Evolutionary conservation across 2,797 vertebrate genomes (phyloP), one percentile per base, ranked within the genome.

Genomic region (Esox masquinongy): DNA sequence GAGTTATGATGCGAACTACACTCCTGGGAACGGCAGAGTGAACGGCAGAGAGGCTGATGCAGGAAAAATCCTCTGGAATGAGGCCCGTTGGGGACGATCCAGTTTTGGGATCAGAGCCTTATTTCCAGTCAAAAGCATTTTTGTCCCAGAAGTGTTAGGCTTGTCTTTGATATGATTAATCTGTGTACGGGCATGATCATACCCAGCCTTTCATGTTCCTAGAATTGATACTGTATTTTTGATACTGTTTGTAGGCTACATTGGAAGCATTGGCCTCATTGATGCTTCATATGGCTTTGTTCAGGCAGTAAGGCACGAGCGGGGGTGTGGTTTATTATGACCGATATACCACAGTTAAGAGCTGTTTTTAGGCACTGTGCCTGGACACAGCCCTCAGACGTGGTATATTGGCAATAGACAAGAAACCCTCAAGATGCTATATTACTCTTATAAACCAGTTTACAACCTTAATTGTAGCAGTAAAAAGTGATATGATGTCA

Each of bases 61-160:
- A 56, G 49, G 19, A 80, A 75, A 61, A 80, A 89, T 90, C 82
- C 83, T 83, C 73, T 82, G 87, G 88, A 91, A 90, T 88, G 79
- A 75, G 34, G 64, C 79, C 81, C 68, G 29, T 78, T 86, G 83
- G 80, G 87, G 75, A 74, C 68, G 14, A 83, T 89, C 81, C 86
- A 85, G 80, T 76, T 47, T 83, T 80, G 5, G 34, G 78, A 91
- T 91, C 88, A 89, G 88, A 88, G 81, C 73, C 73, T 8, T 17
- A 24, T 61, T 3, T 15, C 59, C 29, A 19, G 9, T 31, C 4
- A 67, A 76, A 79, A 56, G 56, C 70, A 80, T 80, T 73, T 74
- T 71, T 71, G 72, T 88, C 84, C 79, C 82, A 61, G 81, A 77
- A 80, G 82, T 73, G 70, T 77, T 74, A 73, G 75, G 16, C 26